Conservation (phyloP, 2,888 invertebrate species). For the Plebejus argus region DNA sequence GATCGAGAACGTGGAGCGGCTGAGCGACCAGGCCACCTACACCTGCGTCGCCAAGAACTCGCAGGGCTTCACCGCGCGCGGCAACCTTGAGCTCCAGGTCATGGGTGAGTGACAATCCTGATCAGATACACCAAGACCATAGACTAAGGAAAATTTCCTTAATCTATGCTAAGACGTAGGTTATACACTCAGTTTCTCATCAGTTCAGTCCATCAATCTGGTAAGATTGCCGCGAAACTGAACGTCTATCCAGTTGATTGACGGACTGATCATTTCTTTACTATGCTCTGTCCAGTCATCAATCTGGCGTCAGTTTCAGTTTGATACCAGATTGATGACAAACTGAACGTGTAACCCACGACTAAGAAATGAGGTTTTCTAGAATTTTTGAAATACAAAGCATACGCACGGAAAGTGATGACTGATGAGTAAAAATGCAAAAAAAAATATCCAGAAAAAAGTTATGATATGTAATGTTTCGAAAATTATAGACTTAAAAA, state of each 20-base stretch:
- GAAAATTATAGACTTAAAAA: not conserved
- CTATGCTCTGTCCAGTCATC: no score
- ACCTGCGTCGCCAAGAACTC: conserved; percentile 96
- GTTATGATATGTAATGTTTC: no score
- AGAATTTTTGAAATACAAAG: not conserved
- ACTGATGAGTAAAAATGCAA: no score
- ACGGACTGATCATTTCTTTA: no score
- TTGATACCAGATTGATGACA: no score
- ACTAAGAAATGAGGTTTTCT: not conserved
- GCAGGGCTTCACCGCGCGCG: conserved; percentile 93
- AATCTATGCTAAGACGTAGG: not conserved
- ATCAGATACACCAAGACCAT: not conserved
- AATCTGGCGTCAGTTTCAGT: no score
- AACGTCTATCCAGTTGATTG: no score
- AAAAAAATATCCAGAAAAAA: not conserved
- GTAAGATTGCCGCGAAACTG: no score
- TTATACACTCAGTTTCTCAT: no score
- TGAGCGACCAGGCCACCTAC: conserved; percentile 96
- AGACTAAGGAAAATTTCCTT: no score
- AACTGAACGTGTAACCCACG: not conserved
- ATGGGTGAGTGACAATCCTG: conserved; percentile 90
- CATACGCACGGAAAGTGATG: no score
- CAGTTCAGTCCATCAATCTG: no score
- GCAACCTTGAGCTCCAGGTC: conserved; percentile 95
- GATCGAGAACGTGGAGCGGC: conserved; percentile 95